Evolutionary conservation across 2,797 vertebrate genomes (phyloP).

Genomic region (Molothrus ater): DNA sequence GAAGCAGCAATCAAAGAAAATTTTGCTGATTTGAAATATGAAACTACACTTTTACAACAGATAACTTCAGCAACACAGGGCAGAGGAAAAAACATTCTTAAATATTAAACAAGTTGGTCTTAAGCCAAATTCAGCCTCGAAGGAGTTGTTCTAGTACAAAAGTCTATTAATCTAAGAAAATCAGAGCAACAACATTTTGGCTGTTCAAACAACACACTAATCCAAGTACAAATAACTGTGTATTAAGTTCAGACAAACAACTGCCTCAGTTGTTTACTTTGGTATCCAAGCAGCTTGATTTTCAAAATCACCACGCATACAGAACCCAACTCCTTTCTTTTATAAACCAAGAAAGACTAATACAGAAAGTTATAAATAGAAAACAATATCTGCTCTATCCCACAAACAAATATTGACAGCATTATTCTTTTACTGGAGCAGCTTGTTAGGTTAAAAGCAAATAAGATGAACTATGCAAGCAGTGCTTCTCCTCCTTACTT

Average conservation of each 20-base stretch:
- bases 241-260: not conserved
- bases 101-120: not conserved
- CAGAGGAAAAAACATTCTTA: not conserved
- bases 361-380: not conserved
- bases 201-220: not conserved
- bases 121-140: not conserved
- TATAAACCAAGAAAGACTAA: not conserved
- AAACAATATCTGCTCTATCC: not conserved
- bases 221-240: not conserved
- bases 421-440: not conserved
- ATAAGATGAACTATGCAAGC: not conserved
- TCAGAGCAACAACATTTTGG: not conserved
- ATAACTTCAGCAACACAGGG: not conserved
- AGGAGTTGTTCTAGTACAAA: not conserved
- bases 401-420: not conserved
- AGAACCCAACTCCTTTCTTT: not conserved
- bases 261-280: not conserved
- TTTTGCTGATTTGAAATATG: not conserved
- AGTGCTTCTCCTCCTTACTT: constrained; percentile 76
- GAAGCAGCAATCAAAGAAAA: not conserved
- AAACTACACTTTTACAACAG: not conserved
- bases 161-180: not conserved
- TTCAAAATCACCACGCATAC: not conserved
- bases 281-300: not conserved
- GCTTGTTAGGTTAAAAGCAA: not conserved